Percentiles rank a stretch among this genome's conserved stretches.
These are phyloP conservation scores for Nilaparvata lugens DNA, from an alignment of 1,140 invertebrate genomes.

Conservation along the genomic window DNA sequence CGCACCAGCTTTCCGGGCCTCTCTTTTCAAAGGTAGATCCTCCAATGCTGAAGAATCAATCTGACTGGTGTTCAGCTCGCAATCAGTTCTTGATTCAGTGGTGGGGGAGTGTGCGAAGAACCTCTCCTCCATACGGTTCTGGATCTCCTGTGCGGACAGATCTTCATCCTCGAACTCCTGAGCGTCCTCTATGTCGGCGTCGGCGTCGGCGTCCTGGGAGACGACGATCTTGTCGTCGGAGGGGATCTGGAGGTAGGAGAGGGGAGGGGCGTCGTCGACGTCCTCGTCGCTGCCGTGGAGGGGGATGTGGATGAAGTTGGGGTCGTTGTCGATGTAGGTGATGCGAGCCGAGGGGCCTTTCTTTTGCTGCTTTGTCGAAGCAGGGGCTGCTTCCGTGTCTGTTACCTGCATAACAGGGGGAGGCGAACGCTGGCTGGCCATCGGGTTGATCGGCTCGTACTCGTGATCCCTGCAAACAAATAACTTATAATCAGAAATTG, in stretches of 20 bases:
- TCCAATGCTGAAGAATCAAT: conserved; percentile 52
- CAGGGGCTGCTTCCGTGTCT: neutral
- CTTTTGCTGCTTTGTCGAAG: no score
- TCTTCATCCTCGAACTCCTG: conserved; percentile 17
- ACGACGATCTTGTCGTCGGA: conserved; percentile 20
- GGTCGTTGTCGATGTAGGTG: conserved; percentile 11
- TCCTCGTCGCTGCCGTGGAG: conserved; percentile 9
- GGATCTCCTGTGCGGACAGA: conserved; percentile 34
- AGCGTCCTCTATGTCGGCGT: conserved; percentile 17
- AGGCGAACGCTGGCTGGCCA: conserved; percentile 17
- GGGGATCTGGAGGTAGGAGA: conserved; percentile 22
- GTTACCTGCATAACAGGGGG: conserved; percentile 22
- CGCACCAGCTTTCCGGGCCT: conserved; percentile 42
- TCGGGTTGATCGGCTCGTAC: conserved; percentile 62
- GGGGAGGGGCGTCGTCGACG: neutral
- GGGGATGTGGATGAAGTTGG: neutral
- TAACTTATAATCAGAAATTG: neutral
- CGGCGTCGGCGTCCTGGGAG: conserved; percentile 13
- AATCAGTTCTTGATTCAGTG: conserved; percentile 50
- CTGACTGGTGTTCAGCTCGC: conserved; percentile 56
- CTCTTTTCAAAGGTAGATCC: conserved; percentile 48
- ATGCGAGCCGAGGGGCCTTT: conserved; percentile 7
- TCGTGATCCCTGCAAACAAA: conserved; percentile 64
- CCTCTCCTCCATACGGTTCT: conserved; percentile 45
- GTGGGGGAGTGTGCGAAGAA: conserved; percentile 38